These are phyloP conservation scores for Meiosimyza decipiens DNA, from an alignment of 2,888 invertebrate genomes.

Conservation along the genomic window DNA sequence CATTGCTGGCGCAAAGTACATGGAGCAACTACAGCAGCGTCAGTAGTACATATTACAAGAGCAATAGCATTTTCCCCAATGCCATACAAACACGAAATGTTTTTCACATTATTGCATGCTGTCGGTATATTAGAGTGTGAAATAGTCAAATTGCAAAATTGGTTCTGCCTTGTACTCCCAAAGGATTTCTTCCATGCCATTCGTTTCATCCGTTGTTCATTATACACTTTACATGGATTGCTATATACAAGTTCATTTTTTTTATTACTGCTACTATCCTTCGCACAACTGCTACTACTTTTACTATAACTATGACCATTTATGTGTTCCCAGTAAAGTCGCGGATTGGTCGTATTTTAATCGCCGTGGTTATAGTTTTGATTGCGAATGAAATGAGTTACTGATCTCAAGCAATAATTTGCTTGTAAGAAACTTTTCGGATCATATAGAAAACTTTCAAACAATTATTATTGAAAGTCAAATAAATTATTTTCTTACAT, in stretches of 20 bases:
- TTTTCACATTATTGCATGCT: constrained; percentile 47
- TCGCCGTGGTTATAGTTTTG: too few relatives aligned
- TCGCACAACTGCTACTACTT: constrained; percentile 6
- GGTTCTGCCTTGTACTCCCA: constrained; percentile 32
- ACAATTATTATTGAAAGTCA: too few relatives aligned
- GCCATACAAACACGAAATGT: constrained; percentile 47
- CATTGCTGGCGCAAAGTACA: constrained; percentile 5
- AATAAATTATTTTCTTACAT: too few relatives aligned
- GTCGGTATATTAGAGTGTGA: constrained; percentile 45
- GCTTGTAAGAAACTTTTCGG: too few relatives aligned
- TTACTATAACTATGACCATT: constrained; percentile 4
- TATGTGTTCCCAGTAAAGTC: too few relatives aligned
- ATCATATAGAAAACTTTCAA: too few relatives aligned
- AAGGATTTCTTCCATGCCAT: constrained; percentile 27
- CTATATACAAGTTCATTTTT: not conserved
- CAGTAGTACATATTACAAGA: not conserved
- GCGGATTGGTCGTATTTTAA: too few relatives aligned
- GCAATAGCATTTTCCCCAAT: constrained; percentile 34
- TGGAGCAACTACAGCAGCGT: not conserved
- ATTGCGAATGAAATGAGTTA: too few relatives aligned
- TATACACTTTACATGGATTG: constrained; percentile 8
- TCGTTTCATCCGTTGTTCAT: constrained; percentile 14
- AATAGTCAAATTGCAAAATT: constrained; percentile 36
- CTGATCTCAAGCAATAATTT: too few relatives aligned
- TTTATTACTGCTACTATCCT: not conserved